A percentile compares a stretch with the other conserved stretches of the same genome.
Evolutionary conservation across 2,113 vertebrate species (phyloP).

Genomic region (Bubo blakistoni): DNA sequence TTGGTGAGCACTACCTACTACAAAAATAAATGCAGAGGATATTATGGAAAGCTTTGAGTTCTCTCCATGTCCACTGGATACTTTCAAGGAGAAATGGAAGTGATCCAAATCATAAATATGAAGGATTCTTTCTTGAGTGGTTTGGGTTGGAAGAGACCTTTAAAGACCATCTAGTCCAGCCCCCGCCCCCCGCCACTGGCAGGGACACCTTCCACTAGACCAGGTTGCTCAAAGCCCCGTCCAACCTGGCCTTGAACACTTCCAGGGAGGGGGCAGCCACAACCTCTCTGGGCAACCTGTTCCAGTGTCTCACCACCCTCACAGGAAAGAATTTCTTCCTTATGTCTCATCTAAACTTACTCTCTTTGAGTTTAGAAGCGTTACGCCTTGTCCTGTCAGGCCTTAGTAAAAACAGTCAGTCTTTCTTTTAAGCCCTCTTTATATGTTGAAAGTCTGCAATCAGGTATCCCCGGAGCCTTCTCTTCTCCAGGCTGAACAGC

Average conservation of each 20-base stretch:
- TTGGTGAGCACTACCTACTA: background rate
- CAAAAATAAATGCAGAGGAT: background rate
- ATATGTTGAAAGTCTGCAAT: background rate
- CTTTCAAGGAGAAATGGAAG: background rate
- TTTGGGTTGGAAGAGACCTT: background rate
- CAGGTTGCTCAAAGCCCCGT: background rate
- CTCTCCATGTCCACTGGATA: background rate
- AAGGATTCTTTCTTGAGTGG: background rate
- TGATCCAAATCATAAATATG: background rate
- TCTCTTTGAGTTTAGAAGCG: fast-evolving
- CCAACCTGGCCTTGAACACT: background rate
- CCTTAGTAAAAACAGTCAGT: background rate
- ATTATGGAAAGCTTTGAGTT: background rate
- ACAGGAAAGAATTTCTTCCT: background rate
- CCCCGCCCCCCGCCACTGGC: fast-evolving
- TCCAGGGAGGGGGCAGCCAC: background rate
- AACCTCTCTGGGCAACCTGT: background rate
- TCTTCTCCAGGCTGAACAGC: background rate
- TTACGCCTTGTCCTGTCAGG: background rate
- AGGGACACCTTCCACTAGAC: background rate
- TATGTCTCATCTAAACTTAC: background rate
- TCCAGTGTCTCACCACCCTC: background rate
- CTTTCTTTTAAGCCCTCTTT: background rate
- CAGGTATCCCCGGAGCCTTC: background rate
- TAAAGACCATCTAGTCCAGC: background rate